These are phyloP conservation scores for Bungarus multicinctus DNA, from an alignment of 2,113 vertebrate genomes.

Conservation along the genomic window DNA sequence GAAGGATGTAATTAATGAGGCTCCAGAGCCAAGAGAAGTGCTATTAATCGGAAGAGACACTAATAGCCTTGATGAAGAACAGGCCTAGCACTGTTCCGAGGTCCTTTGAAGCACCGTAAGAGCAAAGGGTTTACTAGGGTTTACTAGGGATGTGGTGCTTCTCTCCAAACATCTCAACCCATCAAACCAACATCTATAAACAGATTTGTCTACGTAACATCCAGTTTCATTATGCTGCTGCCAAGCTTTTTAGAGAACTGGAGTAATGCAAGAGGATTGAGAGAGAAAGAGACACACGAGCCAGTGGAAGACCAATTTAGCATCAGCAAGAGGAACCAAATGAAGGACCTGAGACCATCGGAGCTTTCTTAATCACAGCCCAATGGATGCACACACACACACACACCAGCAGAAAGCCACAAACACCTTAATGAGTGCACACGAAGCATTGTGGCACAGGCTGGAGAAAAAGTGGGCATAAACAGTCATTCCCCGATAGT, in stretches of 20 bases:
- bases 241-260: background rate
- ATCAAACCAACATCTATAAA: background rate
- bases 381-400: background rate
- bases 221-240: background rate
- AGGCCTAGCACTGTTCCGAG: background rate
- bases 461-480: background rate
- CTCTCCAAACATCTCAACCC: background rate
- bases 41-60: background rate
- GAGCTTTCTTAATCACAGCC: background rate
- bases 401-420: background rate
- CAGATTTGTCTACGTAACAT: background rate
- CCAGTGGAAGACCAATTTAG: fast-evolving
- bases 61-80: background rate
- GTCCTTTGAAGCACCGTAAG: background rate
- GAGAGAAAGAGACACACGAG: background rate
- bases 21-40: background rate
- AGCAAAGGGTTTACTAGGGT: background rate
- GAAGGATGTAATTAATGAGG: background rate
- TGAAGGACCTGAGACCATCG: background rate
- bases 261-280: fast-evolving
- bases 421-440: background rate
- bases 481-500: background rate
- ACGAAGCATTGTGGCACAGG: background rate
- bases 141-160: background rate
- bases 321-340: background rate